Evolutionary conservation across 2,888 invertebrate genomes (phyloP), one percentile per base, ranked within the genome.

Genomic region (Erannis defoliaria): DNA sequence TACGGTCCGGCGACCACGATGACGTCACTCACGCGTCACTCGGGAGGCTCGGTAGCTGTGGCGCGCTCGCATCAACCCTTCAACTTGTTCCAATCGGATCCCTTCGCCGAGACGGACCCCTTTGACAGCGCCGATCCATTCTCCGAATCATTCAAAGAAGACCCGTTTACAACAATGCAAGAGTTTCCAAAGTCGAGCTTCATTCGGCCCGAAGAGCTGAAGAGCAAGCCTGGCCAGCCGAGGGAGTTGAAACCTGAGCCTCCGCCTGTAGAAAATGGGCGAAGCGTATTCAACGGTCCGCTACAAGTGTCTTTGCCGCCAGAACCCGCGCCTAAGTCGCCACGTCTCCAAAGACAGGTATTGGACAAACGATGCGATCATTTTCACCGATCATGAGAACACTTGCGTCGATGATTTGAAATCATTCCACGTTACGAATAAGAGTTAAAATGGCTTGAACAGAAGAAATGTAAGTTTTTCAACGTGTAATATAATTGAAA

Each of bases 41-140:
- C 93, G 42, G 93, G 93, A 66, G 93, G 93, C 29, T 85, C 93
- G 61, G 93, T 93, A 59, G 84, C 92, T 56, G 85, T 93, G 63
- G 88, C 86, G 60, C 87, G 86, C 68, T 81, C 88, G 64, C 78
- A 33, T 5, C 55, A 54, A 31, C 45, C 82, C 68, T 82, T 76
- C 70, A 81, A 80, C 68, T 88, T 93, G 73, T 94, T 94, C 81
- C 74, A 89, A 62, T 82, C 91, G 23, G 95, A 95, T 84, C 95
- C 95, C 51, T 95, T 95, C 85, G 94, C 94, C 64, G 95, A 95
- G 76, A 93, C 90, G 50, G 96, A 96, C 87, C 96, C 96, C 40
- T 96, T 97, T 82, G 96, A 96, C 76, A 94, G 94, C 75, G 93
- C 94, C 46, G 95, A 95, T 81, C 95, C 95, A 5, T 95, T 95